Conservation (phyloP, 2,113 vertebrate genomes). For the Sorex araneus region DNA sequence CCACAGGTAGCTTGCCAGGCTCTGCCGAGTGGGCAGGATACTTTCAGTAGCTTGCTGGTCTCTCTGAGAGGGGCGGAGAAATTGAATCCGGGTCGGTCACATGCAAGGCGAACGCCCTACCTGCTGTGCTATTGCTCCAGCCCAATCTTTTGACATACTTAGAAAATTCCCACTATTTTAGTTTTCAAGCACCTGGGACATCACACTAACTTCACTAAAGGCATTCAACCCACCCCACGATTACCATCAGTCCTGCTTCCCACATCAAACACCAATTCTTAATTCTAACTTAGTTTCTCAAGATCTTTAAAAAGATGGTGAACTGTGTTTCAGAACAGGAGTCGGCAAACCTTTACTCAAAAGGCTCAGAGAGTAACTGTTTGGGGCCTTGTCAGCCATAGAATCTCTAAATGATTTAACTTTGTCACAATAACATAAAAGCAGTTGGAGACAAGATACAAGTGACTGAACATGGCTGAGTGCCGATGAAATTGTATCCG, state of each 20-base stretch:
- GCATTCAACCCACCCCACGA: conserved; percentile 11
- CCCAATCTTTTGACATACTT: neutral
- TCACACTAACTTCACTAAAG: conserved; percentile 47
- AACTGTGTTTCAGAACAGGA: conserved; percentile 19
- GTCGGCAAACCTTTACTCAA: conserved; percentile 36
- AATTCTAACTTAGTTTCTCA: conserved; percentile 61
- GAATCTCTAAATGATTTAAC: neutral
- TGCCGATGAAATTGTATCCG: neutral
- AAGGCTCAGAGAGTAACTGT: conserved; percentile 39
- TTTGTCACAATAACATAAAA: neutral
- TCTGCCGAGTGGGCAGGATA: too few species aligned
- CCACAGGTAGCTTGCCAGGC: too few species aligned
- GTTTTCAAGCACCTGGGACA: conserved; percentile 29
- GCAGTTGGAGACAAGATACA: neutral
- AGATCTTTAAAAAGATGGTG: conserved; percentile 15
- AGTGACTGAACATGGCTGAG: neutral
- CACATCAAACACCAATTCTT: conserved; percentile 17
- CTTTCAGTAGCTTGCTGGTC: too few species aligned
- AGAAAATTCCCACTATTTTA: conserved; percentile 48
- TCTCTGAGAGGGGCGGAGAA: too few species aligned
- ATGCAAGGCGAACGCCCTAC: too few species aligned
- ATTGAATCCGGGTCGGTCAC: too few species aligned
- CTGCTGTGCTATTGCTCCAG: too few species aligned
- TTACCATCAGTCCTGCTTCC: conserved; percentile 31
- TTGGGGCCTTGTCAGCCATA: neutral